phyloP scores from a whole-genome alignment of 2,797 vertebrate species.

The Peromyscus melanophrys region DNA sequence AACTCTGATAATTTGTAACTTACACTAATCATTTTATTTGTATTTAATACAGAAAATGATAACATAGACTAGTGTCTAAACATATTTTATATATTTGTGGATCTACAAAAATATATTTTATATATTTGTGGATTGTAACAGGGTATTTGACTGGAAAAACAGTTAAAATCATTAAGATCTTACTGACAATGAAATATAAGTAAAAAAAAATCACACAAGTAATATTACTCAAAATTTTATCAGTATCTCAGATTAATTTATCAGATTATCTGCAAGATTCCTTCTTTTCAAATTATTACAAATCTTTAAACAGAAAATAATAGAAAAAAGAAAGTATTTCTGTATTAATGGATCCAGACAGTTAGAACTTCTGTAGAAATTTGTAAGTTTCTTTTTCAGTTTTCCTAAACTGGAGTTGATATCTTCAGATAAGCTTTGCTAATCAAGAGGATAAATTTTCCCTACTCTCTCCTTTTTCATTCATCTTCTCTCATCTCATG shows the following conservation, averaged over 20 bases:
- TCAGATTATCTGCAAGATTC: neutral
- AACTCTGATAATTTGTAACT: neutral
- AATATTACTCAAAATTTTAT: neutral
- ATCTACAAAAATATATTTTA: neutral
- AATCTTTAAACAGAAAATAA: neutral
- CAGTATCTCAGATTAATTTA: neutral
- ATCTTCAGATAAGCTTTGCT: neutral
- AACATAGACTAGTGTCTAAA: neutral
- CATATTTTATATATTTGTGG: neutral
- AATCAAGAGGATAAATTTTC: neutral
- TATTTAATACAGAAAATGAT: neutral
- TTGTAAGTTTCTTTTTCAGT: neutral
- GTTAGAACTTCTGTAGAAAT: neutral
- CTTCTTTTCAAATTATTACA: neutral
- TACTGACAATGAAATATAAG: neutral
- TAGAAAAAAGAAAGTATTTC: neutral
- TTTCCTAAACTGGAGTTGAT: neutral
- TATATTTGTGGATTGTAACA: neutral
- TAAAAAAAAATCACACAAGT: neutral
- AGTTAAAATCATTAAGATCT: neutral
- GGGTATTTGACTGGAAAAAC: neutral
- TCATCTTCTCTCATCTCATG: no score
- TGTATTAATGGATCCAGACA: neutral
- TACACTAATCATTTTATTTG: neutral
- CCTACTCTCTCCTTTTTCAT: neutral